Evolutionary conservation across 2,888 invertebrate genomes (phyloP).

Genomic region (Gryllus longicercus): DNA sequence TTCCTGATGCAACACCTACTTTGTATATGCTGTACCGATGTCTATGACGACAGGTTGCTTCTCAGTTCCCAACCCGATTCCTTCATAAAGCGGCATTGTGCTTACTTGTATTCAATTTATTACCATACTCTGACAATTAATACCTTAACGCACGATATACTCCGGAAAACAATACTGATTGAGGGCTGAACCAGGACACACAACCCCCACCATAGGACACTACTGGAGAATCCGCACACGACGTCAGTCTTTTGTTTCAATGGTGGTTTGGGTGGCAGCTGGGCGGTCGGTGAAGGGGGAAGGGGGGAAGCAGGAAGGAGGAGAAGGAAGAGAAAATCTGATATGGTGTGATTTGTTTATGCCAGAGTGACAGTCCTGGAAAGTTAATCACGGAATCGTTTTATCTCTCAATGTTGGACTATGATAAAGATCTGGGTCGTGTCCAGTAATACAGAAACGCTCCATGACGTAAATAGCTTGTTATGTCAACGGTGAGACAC

Average conservation of each 20-base stretch:
- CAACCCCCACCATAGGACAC: not conserved
- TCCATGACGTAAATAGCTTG: not conserved
- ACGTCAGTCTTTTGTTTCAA: no score
- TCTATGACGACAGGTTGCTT: constrained; percentile 88
- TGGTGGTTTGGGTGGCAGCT: no score
- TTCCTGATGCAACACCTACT: constrained; percentile 57
- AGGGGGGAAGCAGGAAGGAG: no score
- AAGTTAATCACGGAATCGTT: no score
- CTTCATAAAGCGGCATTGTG: constrained; percentile 76
- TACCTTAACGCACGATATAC: not conserved
- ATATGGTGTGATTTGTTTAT: no score
- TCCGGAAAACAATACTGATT: not conserved
- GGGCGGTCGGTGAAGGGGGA: no score
- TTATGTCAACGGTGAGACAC: constrained; percentile 1
- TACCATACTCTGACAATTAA: not conserved
- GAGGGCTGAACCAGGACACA: not conserved
- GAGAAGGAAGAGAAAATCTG: no score
- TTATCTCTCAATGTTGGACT: no score
- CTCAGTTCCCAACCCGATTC: constrained; percentile 61
- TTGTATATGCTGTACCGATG: constrained; percentile 86
- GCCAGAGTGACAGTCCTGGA: no score
- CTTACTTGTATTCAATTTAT: constrained; percentile 33
- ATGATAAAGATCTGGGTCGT: no score
- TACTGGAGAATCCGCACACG: not conserved
- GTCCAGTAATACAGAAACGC: no score